phyloP scores from a whole-genome alignment of 2,113 vertebrate genomes.

The Urocynchramus pylzowi region DNA sequence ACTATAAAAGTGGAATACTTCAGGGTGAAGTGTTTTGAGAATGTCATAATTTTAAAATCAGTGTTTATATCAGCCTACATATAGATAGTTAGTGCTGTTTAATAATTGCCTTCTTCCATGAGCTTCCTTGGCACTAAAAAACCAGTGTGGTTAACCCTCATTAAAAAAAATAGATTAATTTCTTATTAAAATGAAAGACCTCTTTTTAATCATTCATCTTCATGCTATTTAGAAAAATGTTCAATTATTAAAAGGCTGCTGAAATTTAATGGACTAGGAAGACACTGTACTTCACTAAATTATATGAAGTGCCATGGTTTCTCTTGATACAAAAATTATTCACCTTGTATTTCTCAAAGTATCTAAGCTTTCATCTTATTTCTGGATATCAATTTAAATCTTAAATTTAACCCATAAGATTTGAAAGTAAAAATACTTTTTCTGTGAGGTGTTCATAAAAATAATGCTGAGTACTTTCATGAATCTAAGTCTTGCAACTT shows the following conservation, averaged over 20 bases:
- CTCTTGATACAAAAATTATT: background rate
- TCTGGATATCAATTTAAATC: background rate
- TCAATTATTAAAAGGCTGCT: conserved; percentile 34
- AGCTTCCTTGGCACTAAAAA: background rate
- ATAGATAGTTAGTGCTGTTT: background rate
- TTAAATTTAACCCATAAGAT: background rate
- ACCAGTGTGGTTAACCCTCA: background rate
- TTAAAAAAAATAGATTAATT: conserved; percentile 45
- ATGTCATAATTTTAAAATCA: background rate
- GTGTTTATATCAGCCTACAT: background rate
- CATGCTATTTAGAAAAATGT: conserved; percentile 35
- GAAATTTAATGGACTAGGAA: conserved; percentile 1
- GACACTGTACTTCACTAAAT: background rate
- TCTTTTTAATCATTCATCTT: conserved; percentile 22
- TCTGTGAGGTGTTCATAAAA: background rate
- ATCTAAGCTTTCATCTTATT: background rate
- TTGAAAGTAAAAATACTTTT: background rate
- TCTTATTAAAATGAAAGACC: conserved; percentile 7
- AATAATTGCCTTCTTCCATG: conserved; percentile 10
- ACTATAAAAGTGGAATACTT: background rate
- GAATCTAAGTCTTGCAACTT: background rate
- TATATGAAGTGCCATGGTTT: background rate
- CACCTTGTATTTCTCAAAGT: background rate
- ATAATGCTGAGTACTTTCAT: background rate
- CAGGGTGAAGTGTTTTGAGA: background rate